phyloP scores from a whole-genome alignment of 2,888 invertebrate genomes.

The Drosophila phalerata region DNA sequence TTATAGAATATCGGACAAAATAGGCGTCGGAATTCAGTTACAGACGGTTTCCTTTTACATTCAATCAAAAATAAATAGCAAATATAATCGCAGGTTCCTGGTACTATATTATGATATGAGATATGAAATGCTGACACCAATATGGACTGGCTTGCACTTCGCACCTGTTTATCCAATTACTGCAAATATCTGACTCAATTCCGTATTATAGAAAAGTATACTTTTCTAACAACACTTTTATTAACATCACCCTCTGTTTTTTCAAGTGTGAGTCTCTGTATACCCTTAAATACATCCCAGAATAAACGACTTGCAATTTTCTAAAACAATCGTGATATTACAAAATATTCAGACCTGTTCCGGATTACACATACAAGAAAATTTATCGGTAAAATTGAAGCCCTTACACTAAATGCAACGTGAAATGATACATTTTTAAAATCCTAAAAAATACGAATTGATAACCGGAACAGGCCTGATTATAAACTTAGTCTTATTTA shows the following conservation, averaged over 20 bases:
- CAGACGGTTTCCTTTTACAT: conserved; percentile 55
- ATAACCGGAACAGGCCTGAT: no score
- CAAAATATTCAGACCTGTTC: no score
- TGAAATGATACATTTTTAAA: no score
- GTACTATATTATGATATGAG: conserved; percentile 24
- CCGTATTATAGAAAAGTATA: neutral
- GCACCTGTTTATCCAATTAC: conserved; percentile 9
- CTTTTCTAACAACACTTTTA: conserved; percentile 7
- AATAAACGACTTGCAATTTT: neutral
- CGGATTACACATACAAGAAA: no score
- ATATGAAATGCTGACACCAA: conserved; percentile 42
- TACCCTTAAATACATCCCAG: neutral
- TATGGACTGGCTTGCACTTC: conserved; percentile 1
- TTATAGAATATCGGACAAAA: conserved; percentile 35
- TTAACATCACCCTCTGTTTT: neutral
- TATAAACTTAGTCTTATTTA: no score
- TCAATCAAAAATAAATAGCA: conserved; percentile 54
- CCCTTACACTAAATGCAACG: no score
- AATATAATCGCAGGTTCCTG: conserved; percentile 39
- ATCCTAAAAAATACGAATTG: no score
- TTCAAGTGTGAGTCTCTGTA: neutral
- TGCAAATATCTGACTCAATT: neutral
- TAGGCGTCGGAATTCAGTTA: conserved; percentile 30
- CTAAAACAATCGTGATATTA: neutral
- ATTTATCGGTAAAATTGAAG: no score